A percentile compares a stretch with the other conserved stretches of the same genome.
These are phyloP conservation scores for Lemur catta DNA, from an alignment of 2,797 vertebrate species.

Conservation along the genomic window DNA sequence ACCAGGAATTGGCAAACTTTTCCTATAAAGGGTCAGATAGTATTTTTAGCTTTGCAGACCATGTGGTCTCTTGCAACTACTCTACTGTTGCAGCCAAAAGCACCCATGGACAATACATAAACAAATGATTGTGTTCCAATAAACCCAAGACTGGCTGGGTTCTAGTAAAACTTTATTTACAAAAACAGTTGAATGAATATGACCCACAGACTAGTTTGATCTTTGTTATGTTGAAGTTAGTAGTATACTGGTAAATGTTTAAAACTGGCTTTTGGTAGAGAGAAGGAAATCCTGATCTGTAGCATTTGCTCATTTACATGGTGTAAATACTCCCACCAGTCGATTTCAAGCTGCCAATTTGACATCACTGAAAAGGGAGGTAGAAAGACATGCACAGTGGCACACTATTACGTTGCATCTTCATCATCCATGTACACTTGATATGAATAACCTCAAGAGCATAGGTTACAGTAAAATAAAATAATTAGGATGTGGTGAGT, in stretches of 20 bases:
- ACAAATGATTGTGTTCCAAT: neutral
- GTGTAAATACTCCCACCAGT: neutral
- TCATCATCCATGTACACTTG: neutral
- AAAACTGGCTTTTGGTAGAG: neutral
- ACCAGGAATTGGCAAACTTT: neutral
- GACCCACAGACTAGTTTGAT: neutral
- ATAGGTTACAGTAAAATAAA: neutral
- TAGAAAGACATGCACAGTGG: neutral
- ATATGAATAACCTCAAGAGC: neutral
- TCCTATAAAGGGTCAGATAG: neutral
- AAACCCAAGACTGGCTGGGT: neutral
- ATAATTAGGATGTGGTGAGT: neutral
- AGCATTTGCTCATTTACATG: neutral
- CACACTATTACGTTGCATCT: neutral
- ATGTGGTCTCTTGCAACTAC: neutral
- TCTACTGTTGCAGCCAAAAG: neutral
- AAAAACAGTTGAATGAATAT: neutral
- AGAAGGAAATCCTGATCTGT: neutral
- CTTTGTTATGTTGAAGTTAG: neutral
- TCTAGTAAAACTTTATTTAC: neutral
- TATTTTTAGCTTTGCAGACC: neutral
- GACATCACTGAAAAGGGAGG: neutral
- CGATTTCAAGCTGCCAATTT: neutral
- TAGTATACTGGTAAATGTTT: neutral
- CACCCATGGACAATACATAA: neutral